These are phyloP conservation scores for Phasianus colchicus DNA, from an alignment of 2,113 vertebrate genomes.

Conservation along the genomic window DNA sequence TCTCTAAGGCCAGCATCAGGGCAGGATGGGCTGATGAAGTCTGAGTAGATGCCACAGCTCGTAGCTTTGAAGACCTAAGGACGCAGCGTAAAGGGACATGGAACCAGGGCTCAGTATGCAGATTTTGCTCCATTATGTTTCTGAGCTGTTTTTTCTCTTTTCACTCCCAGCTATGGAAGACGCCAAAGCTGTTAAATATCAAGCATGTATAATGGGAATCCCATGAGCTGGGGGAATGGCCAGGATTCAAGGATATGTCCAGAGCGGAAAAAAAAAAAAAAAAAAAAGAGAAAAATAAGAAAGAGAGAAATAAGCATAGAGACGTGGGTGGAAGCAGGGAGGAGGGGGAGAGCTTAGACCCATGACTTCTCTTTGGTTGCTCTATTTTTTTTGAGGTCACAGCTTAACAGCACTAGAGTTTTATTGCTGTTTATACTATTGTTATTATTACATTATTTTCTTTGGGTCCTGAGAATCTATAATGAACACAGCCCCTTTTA, in stretches of 20 bases:
- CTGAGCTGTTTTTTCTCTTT: constrained; percentile 42
- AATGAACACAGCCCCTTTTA: not conserved
- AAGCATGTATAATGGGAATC: constrained; percentile 59
- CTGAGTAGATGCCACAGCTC: constrained; percentile 81
- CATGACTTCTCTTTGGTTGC: not conserved
- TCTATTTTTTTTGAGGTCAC: constrained; percentile 39
- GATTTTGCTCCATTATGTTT: constrained; percentile 28
- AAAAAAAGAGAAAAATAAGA: not conserved
- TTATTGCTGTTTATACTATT: not conserved
- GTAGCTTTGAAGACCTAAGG: constrained; percentile 69
- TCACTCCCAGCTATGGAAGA: constrained; percentile 50
- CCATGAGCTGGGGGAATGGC: constrained; percentile 60
- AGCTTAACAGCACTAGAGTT: not conserved
- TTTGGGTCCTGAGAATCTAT: not conserved
- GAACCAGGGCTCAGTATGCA: constrained; percentile 48
- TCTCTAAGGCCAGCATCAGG: constrained; percentile 76
- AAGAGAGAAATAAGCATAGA: not conserved
- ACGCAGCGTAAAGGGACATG: constrained; percentile 71
- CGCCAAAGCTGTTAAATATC: constrained; percentile 44
- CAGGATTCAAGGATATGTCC: constrained; percentile 69
- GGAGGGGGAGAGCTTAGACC: constrained; percentile 7
- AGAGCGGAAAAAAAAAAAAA: not conserved
- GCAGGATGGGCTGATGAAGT: constrained; percentile 75
- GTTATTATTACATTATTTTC: not conserved
- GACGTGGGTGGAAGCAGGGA: not conserved